Evolutionary conservation across 64 coral and sea anemone species (phyloP), one percentile per base, ranked within the genome.

Genomic region (Stylophora pistillata): DNA sequence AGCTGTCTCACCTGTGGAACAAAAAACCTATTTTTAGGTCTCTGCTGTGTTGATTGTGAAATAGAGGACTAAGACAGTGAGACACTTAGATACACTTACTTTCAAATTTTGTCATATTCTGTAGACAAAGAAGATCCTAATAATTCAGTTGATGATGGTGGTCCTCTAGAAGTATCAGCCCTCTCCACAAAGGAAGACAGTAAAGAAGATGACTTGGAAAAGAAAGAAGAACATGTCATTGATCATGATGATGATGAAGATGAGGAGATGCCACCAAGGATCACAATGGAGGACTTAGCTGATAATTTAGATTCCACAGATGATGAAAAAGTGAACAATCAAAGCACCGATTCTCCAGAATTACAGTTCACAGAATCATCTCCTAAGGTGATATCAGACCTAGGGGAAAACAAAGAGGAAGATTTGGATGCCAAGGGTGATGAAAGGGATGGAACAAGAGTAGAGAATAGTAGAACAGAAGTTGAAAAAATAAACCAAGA

Each of bases 281-380:
- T 91, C 72, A 91, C 89, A 27, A 91, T 91, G 89, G 89, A 91
- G 85, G 89, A 91, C 34, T 57, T 91, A 15, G 78, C 88, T 52
- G 28, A 71, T 74, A 55, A 74, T 73, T 65, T 82, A 68, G 84
- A 86, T 56, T 72, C 25, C 12, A 57, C 69, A 4, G 23, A 73
- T 10, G 23, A 73, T 10, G 79, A 82, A 21, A 34, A 68, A 11
- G 25, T 15, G 12, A 61, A 10, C 47, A 20, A 47, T 52, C 31
- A 82, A 5, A 23, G 79, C n/a, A 62, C 58, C 25, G 60, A 82
- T 68, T 82, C 60, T 33, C 31, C 30, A 47, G 27, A 25, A 21
- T 21, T 52, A 15, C 33, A 82, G 79, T 66, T 82, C 53, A 61
- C 32, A 82, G 60, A 63, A 20, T 9, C 15, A 33, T 52, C 58